Base-by-base conservation (phyloP, 2,113 vertebrate genomes). In the Anseranas semipalmata region DNA sequence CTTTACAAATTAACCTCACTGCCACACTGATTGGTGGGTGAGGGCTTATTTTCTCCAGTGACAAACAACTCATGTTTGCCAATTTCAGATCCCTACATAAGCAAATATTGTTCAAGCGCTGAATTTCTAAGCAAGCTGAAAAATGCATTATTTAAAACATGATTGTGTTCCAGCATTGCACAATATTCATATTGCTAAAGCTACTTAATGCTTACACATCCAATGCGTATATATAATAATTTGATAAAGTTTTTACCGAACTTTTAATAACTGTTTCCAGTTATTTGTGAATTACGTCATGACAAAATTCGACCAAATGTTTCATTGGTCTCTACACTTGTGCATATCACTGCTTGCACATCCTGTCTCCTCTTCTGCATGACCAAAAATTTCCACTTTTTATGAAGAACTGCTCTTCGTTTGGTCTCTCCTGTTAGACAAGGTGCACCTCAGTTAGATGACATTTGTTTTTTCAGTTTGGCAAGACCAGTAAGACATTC, bases 401-500 rank as follows among this genome's bases (percentile, higher is more conserved):
- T 28, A 53, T 63, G 59, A 77, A 88, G 78, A 80, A 43, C 72
- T 70, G 62, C 58, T 93, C 84, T 95, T 95, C 17, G 17, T 74
- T 83, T 91, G 22, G 28, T 91, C 19, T 88, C 59, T 80, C 59
- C 67, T 82, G 50, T 81, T 78, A 93, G 39, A 85, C 24, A 55
- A 72, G 33, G 55, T 84, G 59, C 67, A 90, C 7, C 21, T 97
- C 81, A 97, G 75, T 98, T 84, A 65, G 94, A 83, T 56, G 97
- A 96, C 78, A 97, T 96, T 91, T 98, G 97, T 46, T 97, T 96
- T 96, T 99, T 99, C 96, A 99, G 91, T 76, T 98, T 98, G 94
- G 99, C 97, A 37, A 99, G 98, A 70, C 81, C 95, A 90, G 98
- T 97, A 39, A 99, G 98, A 91, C 99, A 98, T 25, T 98, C 96